These are phyloP conservation scores for Oceanites oceanicus DNA, from an alignment of 2,113 vertebrate genomes.

Conservation along the genomic window DNA sequence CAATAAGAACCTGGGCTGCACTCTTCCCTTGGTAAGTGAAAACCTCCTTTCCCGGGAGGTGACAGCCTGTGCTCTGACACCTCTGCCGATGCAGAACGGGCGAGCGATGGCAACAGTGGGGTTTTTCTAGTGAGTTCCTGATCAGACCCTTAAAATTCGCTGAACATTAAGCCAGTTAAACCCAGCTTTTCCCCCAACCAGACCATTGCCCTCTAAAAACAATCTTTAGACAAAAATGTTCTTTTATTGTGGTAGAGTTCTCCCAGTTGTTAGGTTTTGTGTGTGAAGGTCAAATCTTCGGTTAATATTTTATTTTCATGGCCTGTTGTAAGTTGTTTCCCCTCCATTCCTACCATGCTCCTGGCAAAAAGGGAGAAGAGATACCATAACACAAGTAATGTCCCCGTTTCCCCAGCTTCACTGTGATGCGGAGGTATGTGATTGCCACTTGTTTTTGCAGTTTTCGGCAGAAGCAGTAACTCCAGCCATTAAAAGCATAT, in stretches of 20 bases:
- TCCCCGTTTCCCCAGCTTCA: neutral
- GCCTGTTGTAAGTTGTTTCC: neutral
- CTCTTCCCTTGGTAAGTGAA: neutral
- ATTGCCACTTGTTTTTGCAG: neutral
- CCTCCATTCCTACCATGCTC: neutral
- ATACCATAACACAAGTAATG: neutral
- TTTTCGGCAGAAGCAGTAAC: neutral
- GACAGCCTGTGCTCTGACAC: neutral
- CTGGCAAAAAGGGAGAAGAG: neutral
- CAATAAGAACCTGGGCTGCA: neutral
- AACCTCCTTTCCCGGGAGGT: neutral
- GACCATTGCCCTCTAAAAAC: neutral
- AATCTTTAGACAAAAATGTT: neutral
- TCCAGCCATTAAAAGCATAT: neutral
- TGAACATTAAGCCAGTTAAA: neutral
- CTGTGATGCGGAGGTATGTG: neutral
- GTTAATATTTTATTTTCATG: neutral
- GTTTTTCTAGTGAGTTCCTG: neutral
- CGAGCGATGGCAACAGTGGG: accelerated
- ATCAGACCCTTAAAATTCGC: neutral
- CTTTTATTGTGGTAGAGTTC: neutral
- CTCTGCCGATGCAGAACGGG: neutral
- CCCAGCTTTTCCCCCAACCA: neutral
- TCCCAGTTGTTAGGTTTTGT: neutral
- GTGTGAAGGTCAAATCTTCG: neutral